Conservation (phyloP, 2,113 vertebrate species). For the Tamias sibiricus region DNA sequence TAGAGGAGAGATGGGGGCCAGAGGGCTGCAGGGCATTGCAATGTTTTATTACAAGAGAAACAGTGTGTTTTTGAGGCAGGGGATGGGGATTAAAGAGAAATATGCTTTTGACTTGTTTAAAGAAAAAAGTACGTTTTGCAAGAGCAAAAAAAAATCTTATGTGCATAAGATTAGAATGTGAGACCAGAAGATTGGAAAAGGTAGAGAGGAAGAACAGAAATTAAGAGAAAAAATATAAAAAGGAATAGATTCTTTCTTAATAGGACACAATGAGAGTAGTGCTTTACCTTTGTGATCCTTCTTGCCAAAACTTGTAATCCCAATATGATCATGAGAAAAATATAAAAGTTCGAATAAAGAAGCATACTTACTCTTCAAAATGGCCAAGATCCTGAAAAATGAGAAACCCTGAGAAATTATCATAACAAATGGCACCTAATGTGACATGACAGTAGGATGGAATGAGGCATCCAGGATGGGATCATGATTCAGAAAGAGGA, state of each 20-base stretch:
- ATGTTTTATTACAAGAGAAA: not conserved
- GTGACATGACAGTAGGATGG: too few relatives aligned
- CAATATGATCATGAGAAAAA: not conserved
- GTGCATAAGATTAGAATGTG: not conserved
- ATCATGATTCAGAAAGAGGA: not conserved
- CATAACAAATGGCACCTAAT: not conserved
- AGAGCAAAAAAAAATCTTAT: too few relatives aligned
- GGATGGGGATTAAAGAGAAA: not conserved
- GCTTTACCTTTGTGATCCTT: not conserved
- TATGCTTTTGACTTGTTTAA: not conserved
- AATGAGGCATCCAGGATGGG: not conserved
- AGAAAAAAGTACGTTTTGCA: not conserved
- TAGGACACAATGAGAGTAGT: not conserved
- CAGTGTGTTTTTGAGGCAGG: not conserved
- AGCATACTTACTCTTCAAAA: not conserved
- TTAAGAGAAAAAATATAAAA: not conserved
- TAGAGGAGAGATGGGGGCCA: not conserved
- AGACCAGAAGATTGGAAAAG: not conserved
- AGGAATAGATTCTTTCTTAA: not conserved
- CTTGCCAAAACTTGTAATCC: fast-evolving
- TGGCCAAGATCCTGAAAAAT: not conserved
- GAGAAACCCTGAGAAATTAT: not conserved
- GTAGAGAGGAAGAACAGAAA: not conserved
- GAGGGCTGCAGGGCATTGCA: not conserved
- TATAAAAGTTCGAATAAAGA: not conserved